These are phyloP conservation scores for Gnatocerus cornutus DNA, from an alignment of 2,888 invertebrate species.

Conservation along the genomic window DNA sequence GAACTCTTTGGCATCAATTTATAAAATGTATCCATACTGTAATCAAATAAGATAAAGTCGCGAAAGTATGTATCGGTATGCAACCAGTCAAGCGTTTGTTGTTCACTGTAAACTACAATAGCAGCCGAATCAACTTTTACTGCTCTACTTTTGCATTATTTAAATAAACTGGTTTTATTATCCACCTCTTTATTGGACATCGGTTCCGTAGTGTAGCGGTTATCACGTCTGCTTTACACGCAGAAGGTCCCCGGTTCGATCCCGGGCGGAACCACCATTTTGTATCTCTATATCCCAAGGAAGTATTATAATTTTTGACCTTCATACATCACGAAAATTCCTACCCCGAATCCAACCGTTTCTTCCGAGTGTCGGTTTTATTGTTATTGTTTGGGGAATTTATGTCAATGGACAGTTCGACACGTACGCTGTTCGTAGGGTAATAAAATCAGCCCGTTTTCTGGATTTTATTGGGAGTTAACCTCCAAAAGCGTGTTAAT, in stretches of 20 bases:
- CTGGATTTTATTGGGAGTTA: too few relatives aligned
- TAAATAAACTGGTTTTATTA: too few relatives aligned
- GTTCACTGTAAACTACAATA: too few relatives aligned
- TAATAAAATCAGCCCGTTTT: too few relatives aligned
- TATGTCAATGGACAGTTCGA: background rate
- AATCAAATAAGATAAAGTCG: too few relatives aligned
- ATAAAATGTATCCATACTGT: too few relatives aligned
- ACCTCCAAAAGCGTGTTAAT: too few relatives aligned
- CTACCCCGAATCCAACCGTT: background rate
- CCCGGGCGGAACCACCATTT: slow-evolving; percentile 59
- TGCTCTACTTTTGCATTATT: too few relatives aligned
- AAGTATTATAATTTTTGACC: slow-evolving; percentile 9
- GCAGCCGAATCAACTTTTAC: too few relatives aligned
- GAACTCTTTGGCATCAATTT: too few relatives aligned
- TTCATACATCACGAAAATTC: slow-evolving; percentile 10
- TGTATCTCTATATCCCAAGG: background rate
- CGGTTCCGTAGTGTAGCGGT: slow-evolving; percentile 50
- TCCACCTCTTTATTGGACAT: background rate
- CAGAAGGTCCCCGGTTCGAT: slow-evolving; percentile 72
- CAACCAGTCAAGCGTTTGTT: too few relatives aligned
- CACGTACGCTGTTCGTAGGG: background rate
- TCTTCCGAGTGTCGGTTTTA: background rate
- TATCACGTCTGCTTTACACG: slow-evolving; percentile 70
- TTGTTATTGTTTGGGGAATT: slow-evolving; percentile 8
- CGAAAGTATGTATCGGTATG: too few relatives aligned